A percentile compares a stretch with the other conserved stretches of the same genome.
Conservation (phyloP, 2,113 vertebrate species). For the Seriola dumerili region DNA sequence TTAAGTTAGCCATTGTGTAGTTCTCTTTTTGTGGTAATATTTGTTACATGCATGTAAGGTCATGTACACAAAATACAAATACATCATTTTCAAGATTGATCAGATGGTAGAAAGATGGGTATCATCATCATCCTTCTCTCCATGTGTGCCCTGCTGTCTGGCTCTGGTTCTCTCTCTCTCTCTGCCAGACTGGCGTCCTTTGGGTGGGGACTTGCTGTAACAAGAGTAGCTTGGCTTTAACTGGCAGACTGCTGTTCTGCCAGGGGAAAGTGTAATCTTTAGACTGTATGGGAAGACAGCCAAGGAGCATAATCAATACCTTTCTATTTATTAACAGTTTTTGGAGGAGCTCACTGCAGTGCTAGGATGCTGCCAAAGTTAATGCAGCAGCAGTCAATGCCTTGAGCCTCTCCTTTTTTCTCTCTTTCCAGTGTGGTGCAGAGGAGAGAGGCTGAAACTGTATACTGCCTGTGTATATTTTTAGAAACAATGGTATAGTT, state of each 20-base stretch:
- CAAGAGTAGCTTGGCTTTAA: constrained; percentile 70
- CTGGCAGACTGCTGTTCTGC: constrained; percentile 68
- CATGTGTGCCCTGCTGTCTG: constrained; percentile 1
- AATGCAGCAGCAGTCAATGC: constrained; percentile 75
- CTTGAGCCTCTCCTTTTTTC: constrained; percentile 56
- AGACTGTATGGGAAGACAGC: constrained; percentile 75
- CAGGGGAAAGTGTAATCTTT: constrained; percentile 74
- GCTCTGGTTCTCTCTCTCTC: constrained; percentile 23
- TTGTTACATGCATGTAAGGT: neutral
- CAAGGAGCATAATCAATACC: constrained; percentile 82
- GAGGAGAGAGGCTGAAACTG: constrained; percentile 59
- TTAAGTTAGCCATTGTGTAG: neutral
- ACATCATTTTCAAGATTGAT: neutral
- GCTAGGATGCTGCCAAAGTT: constrained; percentile 70
- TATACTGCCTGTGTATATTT: constrained; percentile 62
- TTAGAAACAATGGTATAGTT: constrained; percentile 61
- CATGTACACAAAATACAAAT: neutral
- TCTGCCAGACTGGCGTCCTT: constrained; percentile 48
- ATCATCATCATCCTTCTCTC: constrained; percentile 7
- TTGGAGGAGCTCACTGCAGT: constrained; percentile 80
- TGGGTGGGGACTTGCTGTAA: constrained; percentile 68
- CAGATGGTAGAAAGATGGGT: constrained; percentile 6
- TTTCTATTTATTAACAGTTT: constrained; percentile 84
- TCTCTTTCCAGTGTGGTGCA: constrained; percentile 51
- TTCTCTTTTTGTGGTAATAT: neutral